Evolutionary conservation across 2,797 vertebrate species (phyloP).

Genomic region (Allobates femoralis): DNA sequence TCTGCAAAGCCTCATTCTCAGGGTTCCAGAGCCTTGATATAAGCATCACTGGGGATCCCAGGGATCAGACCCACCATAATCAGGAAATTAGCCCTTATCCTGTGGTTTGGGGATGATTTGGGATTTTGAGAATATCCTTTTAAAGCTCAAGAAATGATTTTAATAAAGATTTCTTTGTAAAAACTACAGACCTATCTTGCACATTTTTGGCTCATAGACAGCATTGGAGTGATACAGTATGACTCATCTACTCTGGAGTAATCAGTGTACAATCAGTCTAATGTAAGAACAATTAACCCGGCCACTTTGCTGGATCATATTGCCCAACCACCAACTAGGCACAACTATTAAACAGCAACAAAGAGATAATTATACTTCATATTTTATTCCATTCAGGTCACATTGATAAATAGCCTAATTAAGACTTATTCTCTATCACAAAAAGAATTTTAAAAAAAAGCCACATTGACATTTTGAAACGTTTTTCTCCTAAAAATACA

Average conservation of each 20-base stretch:
- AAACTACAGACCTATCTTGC: not conserved
- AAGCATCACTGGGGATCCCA: too few species aligned
- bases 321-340: not conserved
- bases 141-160: not conserved
- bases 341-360: not conserved
- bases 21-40: too few species aligned
- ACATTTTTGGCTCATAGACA: not conserved
- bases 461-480: not conserved
- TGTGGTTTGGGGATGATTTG: too few species aligned
- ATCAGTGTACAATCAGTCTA: not conserved
- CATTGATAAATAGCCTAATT: not conserved
- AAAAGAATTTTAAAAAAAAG: not conserved
- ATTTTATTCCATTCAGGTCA: not conserved
- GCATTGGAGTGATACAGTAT: not conserved
- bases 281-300: constrained; percentile 6
- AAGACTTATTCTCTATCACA: not conserved
- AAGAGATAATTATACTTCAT: not conserved
- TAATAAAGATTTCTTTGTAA: not conserved
- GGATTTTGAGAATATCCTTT: too few species aligned
- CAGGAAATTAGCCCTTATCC: too few species aligned
- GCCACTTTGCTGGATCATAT: not conserved
- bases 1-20: too few species aligned
- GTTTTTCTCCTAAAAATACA: not conserved
- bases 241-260: not conserved
- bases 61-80: too few species aligned